These are phyloP conservation scores for fruit fly (Drosophila melanogaster) DNA, from an alignment of 1,140 invertebrate genomes.

Conservation along the genomic window Release_6_plus_ISO1_MT NC_004354.4:21394501-21395000, in stretches of 20 bases:
- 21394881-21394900: background rate
- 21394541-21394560: constrained; percentile 66
- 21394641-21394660: background rate
- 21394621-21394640: constrained; percentile 15
- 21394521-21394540: constrained; percentile 1
- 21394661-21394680: background rate
- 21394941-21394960: constrained; percentile 57
- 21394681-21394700: background rate
- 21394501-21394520: constrained; percentile 5
- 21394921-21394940: constrained; percentile 69
- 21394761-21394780: too few relatives aligned
- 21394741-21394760: background rate
- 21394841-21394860: too few relatives aligned
- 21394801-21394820: background rate
- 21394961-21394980: constrained; percentile 1
- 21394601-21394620: constrained; percentile 35
- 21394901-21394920: constrained; percentile 28
- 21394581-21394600: constrained; percentile 69
- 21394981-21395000: constrained; percentile 59
- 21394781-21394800: too few relatives aligned
- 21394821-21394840: too few relatives aligned
- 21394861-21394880: background rate
- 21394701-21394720: background rate
- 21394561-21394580: constrained; percentile 70
- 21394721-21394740: background rate